Base-by-base conservation (phyloP, 2,113 vertebrate genomes). In the Pedetes capensis region DNA sequence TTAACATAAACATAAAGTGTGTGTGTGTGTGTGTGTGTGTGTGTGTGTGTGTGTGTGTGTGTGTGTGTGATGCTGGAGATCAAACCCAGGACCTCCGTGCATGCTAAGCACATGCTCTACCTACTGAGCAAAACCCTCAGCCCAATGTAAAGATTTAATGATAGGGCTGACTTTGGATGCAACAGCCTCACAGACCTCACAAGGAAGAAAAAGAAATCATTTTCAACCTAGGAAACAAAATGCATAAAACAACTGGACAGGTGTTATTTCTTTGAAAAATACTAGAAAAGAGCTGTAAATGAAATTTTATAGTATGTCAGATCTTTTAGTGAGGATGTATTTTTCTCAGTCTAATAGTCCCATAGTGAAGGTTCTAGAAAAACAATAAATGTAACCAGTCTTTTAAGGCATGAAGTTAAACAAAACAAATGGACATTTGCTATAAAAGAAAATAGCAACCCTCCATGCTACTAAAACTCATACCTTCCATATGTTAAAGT, bases 181-280 rank as follows among this genome's bases (percentile, higher is more conserved):
- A 95, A 98, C 64, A 85, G 61, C 90, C 94, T 96, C 85, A 72
- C 12, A 63, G 44, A 87, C 93, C 59, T 71, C 93, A 87, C 64
- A 96, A 97, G 44, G n/a, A 97, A 96, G 68, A 97, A 42, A 97
- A 96, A 90, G n/a, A 96, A 96, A 22, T 39, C 8, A 39, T 94
- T 59, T 97, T 98, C 93, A 97, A 94, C 75, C 59, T 74, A 95
- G 78, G 81, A 93, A 98, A 97, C 32, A 87, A 95, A 96, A 96
- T 93, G 51, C 71, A 97, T 94, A 96, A 92, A 98, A 95, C n/a
- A 96, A 96, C 69, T 68, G 72, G 39, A 86, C 17, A 93, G 42
- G 85, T 76, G 47, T 44, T 59, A 37, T 87, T 93, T 94, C 76
- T 91, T 95, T 96, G 87, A 86, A 97, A 96, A 92, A 68, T 22